Conservation (phyloP, 2,113 vertebrate genomes). For the Tor tambroides region DNA sequence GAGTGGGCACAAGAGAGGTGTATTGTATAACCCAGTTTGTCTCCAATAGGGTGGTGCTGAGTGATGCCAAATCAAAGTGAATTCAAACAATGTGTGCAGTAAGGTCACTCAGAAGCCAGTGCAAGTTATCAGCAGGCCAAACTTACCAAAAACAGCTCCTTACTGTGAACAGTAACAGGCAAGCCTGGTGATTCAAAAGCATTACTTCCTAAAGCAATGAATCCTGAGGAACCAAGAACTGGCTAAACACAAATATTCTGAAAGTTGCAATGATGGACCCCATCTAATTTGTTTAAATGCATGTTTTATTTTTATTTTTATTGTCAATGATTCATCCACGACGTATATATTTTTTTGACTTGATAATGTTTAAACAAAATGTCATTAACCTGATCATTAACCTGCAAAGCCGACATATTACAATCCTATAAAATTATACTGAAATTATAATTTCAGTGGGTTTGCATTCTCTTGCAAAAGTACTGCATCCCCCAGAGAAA, state of each 20-base stretch:
- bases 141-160: neutral
- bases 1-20: neutral
- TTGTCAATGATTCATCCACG: neutral
- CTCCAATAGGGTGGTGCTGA: neutral
- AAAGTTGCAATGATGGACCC: neutral
- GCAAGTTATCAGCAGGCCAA: neutral
- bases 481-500: neutral
- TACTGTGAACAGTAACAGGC: neutral
- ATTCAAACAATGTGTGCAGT: neutral
- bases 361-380: neutral
- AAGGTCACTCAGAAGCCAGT: neutral
- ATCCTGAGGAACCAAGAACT: neutral
- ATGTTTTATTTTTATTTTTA: neutral
- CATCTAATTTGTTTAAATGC: neutral
- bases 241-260: neutral
- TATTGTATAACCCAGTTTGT: conserved; percentile 9
- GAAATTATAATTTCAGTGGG: neutral
- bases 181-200: neutral
- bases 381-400: neutral
- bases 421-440: neutral
- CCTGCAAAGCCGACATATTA: too few relatives aligned
- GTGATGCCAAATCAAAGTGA: neutral
- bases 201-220: neutral
- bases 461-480: too few relatives aligned
- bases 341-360: neutral